Conservation (phyloP, 2,797 vertebrate genomes). For the Ptychobarbus kaznakovi region DNA sequence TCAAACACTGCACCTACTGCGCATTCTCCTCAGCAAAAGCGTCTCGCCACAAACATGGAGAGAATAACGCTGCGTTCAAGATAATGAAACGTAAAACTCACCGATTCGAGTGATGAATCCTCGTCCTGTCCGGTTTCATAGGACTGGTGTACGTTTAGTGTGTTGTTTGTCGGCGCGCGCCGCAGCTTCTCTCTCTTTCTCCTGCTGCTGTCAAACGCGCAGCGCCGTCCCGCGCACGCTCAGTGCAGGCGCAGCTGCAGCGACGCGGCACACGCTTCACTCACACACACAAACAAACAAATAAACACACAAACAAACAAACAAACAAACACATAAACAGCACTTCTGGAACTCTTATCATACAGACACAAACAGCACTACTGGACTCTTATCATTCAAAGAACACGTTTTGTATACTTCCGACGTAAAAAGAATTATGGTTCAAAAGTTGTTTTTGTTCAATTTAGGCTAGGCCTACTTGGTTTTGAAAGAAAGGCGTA, state of each 20-base stretch:
- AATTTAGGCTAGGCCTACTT: background rate
- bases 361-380: background rate
- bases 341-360: background rate
- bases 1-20: slow-evolving; percentile 68
- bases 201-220: slow-evolving; percentile 68
- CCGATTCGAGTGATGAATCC: slow-evolving; percentile 21
- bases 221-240: slow-evolving; percentile 57
- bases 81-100: slow-evolving; percentile 22
- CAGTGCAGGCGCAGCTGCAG: slow-evolving; percentile 43
- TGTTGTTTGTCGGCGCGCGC: slow-evolving; percentile 24
- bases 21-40: slow-evolving; percentile 49
- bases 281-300: too few species aligned
- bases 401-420: background rate
- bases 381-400: background rate
- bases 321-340: background rate
- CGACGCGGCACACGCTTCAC: background rate
- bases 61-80: background rate
- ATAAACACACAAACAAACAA: too few species aligned
- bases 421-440: background rate
- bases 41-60: background rate
- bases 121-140: slow-evolving; percentile 26
- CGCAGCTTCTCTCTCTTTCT: slow-evolving; percentile 55
- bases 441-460: background rate
- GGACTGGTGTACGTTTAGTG: background rate
- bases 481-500: background rate